A percentile compares a stretch with the other conserved stretches of the same genome.
Conservation (phyloP, 2,797 vertebrate species). For the Argya squamiceps region DNA sequence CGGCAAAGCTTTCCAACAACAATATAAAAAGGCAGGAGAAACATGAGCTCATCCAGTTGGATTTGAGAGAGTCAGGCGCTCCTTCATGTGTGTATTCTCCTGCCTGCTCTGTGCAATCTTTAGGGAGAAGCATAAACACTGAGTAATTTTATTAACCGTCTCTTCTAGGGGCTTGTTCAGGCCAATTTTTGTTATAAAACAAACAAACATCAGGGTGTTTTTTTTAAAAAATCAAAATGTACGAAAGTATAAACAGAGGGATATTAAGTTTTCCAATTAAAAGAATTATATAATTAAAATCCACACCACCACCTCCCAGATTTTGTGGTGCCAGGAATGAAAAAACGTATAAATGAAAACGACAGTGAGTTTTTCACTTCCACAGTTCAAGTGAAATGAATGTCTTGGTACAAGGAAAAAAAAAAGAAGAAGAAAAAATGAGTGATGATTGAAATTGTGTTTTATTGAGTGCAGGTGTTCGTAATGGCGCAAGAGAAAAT, state of each 20-base stretch:
- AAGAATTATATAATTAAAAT: constrained; percentile 28
- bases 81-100: background rate
- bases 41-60: constrained; percentile 4
- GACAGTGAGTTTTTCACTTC: background rate
- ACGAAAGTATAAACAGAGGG: constrained; percentile 20
- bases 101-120: background rate
- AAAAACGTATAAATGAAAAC: background rate
- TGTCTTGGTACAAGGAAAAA: background rate
- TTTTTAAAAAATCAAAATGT: background rate
- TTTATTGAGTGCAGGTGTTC: background rate
- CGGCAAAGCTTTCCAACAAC: background rate
- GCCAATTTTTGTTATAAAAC: constrained; percentile 34
- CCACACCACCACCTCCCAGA: background rate
- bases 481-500: background rate
- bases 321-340: background rate
- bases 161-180: constrained; percentile 29
- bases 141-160: constrained; percentile 15
- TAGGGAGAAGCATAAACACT: constrained; percentile 24
- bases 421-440: background rate
- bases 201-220: constrained; percentile 33
- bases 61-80: background rate
- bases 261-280: constrained; percentile 49
- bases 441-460: background rate
- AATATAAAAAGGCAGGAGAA: background rate
- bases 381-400: background rate